phyloP scores from a whole-genome alignment of 2,113 vertebrate species.

The Azemiops feae region DNA sequence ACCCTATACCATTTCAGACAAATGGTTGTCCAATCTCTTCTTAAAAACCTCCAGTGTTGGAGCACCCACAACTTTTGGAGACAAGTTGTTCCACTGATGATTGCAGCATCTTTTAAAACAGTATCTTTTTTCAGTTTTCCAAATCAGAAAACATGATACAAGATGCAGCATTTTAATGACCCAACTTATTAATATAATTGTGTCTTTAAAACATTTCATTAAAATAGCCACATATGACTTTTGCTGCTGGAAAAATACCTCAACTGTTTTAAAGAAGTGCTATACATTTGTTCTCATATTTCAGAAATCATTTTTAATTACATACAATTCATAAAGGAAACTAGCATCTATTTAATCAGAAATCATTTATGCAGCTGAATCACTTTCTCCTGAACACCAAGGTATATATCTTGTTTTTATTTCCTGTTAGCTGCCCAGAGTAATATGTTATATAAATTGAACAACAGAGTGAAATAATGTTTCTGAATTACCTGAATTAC shows the following conservation, averaged over 20 bases:
- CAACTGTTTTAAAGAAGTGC: not conserved
- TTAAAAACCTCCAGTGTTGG: not conserved
- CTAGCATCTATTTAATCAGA: not conserved
- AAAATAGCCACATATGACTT: not conserved
- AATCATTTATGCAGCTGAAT: not conserved
- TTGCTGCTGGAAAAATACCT: not conserved
- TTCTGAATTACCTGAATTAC: not conserved
- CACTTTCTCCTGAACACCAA: not conserved
- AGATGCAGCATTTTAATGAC: not conserved
- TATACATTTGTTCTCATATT: not conserved
- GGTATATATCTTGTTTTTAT: not conserved
- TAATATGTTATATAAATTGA: not conserved
- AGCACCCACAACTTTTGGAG: not conserved
- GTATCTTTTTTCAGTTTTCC: not conserved
- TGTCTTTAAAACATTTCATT: not conserved
- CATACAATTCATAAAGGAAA: not conserved
- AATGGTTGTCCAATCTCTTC: not conserved
- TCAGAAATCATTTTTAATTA: not conserved
- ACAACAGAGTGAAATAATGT: not conserved
- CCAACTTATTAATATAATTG: not conserved
- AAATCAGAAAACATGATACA: not conserved
- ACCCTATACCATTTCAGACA: not conserved
- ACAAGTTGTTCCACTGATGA: not conserved
- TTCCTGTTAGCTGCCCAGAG: not conserved
- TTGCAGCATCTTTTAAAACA: not conserved